phyloP scores from a whole-genome alignment of 2,888 invertebrate genomes.

The Myathropa florea region DNA sequence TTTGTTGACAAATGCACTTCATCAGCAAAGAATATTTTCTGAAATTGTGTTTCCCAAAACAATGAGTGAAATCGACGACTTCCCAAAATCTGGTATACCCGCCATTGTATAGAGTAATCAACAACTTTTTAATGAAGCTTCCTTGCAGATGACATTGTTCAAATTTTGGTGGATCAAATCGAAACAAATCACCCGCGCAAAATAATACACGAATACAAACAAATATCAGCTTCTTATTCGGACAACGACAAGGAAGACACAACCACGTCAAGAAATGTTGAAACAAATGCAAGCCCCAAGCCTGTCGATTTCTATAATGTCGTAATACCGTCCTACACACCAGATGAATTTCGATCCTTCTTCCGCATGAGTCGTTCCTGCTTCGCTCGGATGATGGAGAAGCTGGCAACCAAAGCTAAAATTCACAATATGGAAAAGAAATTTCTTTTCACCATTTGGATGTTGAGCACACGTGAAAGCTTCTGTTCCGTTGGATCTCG shows the following conservation, averaged over 20 bases:
- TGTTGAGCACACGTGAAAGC: slow-evolving; percentile 45
- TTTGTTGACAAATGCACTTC: neutral
- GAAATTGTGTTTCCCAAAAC: neutral
- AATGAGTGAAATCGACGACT: neutral
- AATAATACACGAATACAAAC: neutral
- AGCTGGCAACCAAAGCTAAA: slow-evolving; percentile 8
- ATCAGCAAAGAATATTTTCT: neutral
- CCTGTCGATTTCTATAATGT: slow-evolving; percentile 19
- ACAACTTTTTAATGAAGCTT: neutral
- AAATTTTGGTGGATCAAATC: slow-evolving; percentile 4
- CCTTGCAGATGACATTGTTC: slow-evolving; percentile 11
- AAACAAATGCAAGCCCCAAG: neutral
- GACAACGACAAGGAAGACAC: neutral
- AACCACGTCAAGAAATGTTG: neutral
- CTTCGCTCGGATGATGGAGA: slow-evolving; percentile 6
- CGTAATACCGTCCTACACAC: slow-evolving; percentile 10
- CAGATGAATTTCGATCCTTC: slow-evolving; percentile 31
- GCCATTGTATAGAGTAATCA: neutral
- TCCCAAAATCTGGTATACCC: neutral
- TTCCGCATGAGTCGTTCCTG: slow-evolving; percentile 55
- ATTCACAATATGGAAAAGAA: slow-evolving; percentile 46
- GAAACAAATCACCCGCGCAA: neutral
- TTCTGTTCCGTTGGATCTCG: slow-evolving; percentile 28
- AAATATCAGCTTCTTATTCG: neutral
- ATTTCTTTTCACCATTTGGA: slow-evolving; percentile 45